Base-by-base conservation (phyloP, 2,888 invertebrate species). In the Trichogramma evanescens region DNA sequence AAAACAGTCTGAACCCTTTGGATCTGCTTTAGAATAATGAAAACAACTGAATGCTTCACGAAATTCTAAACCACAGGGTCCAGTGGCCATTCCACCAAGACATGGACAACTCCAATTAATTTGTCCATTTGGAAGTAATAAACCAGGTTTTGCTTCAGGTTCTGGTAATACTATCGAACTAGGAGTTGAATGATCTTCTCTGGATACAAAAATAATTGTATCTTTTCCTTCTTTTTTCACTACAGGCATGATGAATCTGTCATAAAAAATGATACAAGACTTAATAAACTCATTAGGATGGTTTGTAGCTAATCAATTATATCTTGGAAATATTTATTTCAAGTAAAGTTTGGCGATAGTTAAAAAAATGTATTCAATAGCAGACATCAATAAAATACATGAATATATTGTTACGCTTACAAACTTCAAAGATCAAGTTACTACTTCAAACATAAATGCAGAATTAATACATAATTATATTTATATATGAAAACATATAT, bases 31-130 rank as follows among this genome's bases (percentile, higher is more conserved):
- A 66, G 92, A 93, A 70, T 93, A 91, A 76, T 96, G 95, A 77
- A 96, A 96, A 79, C 97, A 97, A 42, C 92, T 89, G 78, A 97
- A 95, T 3, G 96, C 95, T 67, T 94, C 91, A 49, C 96, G 82
- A 79, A 97, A 97, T 77, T 94, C 89, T 9, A 89, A 83, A 1
- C 95, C 96, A 77, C 97, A 97, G 0, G 97, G 96, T 0, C 97
- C 96, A 0, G 93, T 93, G 5, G 95, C 93, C 92, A 96, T 95
- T n/a, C 95, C 95, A 9, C 96, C 96, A 44, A 97, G 82, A 76
- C 97, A 97, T 0, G 96, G 96, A 73, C 97, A 97, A 74, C 90
- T 90, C 96, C 96, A 97, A 80, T 97, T 97, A 66, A 97, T 94
- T 64, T 89, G 86, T 5, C 96, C 96, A 78, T 89, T 89, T 1